Percentiles rank a stretch among this genome's conserved stretches.
Conservation (phyloP, 2,113 vertebrate species). For the Eudorcas thomsonii region DNA sequence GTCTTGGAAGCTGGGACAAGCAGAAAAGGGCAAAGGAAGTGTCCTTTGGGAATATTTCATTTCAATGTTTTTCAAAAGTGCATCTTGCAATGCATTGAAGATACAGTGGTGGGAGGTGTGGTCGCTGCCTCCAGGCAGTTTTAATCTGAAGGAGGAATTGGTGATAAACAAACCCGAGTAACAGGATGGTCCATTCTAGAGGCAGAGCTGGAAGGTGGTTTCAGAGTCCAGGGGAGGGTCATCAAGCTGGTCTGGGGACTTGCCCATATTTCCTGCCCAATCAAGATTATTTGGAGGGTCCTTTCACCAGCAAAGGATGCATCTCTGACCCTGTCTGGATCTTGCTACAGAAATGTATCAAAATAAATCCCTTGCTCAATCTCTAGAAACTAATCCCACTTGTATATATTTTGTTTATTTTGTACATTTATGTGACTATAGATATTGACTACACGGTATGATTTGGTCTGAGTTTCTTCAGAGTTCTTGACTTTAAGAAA, state of each 20-base stretch:
- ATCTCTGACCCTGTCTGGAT: neutral
- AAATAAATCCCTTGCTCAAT: accelerated
- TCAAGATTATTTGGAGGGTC: no score
- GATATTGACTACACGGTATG: neutral
- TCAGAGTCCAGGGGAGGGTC: accelerated
- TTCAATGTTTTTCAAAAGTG: neutral
- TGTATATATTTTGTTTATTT: neutral
- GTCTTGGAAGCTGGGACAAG: neutral
- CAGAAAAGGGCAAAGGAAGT: neutral
- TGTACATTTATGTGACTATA: neutral
- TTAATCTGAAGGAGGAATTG: neutral
- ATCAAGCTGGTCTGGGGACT: neutral
- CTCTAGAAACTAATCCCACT: neutral
- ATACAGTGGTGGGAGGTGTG: accelerated
- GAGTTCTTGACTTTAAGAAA: neutral
- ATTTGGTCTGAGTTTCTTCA: neutral
- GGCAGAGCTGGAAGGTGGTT: neutral
- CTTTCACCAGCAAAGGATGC: neutral
- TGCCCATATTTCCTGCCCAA: neutral
- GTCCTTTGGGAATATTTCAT: neutral
- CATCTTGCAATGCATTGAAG: neutral
- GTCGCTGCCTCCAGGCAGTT: no score
- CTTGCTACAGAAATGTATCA: neutral
- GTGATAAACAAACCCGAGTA: accelerated
- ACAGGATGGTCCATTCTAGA: neutral